Conservation (phyloP, 2,113 vertebrate species). For the Nicator chloris region DNA sequence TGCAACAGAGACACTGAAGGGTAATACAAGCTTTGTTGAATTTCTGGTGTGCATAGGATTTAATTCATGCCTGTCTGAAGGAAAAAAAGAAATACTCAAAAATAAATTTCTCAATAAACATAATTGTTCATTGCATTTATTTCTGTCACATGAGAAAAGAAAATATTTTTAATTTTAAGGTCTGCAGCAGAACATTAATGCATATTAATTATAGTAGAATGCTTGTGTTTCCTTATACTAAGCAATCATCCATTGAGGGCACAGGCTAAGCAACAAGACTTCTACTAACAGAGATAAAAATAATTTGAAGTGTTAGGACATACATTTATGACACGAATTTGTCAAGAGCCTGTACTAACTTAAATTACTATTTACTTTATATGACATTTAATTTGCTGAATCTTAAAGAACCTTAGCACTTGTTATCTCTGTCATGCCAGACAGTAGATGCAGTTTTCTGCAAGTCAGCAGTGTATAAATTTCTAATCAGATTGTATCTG, state of each 20-base stretch:
- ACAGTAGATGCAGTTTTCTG: background rate
- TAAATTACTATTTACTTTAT: background rate
- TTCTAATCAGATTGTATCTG: constrained; percentile 42
- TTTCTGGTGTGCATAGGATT: background rate
- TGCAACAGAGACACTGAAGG: background rate
- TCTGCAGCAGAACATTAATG: background rate
- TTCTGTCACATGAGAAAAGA: background rate
- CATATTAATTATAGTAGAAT: background rate
- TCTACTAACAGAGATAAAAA: background rate
- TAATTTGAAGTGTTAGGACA: background rate
- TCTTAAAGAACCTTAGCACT: background rate
- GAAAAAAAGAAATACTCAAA: background rate
- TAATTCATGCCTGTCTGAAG: background rate
- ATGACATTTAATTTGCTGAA: background rate
- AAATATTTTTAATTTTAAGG: constrained; percentile 15
- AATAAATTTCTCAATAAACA: background rate
- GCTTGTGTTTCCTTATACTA: background rate
- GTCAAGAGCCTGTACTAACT: background rate
- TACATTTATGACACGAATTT: background rate
- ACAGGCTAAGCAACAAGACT: background rate
- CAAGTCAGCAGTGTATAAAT: background rate
- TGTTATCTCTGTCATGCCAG: background rate
- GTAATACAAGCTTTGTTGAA: background rate
- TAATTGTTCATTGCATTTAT: background rate
- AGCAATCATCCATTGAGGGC: background rate